Conservation (phyloP, 2,113 vertebrate genomes). For the Prionailurus viverrinus region DNA sequence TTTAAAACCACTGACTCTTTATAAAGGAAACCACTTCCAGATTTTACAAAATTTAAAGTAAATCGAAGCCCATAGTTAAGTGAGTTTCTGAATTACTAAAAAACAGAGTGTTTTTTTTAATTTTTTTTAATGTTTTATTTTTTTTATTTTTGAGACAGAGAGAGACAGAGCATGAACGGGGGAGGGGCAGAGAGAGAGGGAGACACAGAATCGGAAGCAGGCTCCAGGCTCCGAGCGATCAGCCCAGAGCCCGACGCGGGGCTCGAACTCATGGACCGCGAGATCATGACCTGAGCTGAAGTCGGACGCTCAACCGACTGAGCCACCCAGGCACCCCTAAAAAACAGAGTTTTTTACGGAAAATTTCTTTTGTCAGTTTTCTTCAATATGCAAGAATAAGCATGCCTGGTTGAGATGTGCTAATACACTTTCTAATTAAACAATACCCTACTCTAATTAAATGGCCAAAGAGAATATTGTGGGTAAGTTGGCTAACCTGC, state of each 20-base stretch:
- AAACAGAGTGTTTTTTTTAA: background rate
- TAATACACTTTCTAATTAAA: background rate
- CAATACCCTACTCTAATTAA: constrained; percentile 16
- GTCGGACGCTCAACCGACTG: no score
- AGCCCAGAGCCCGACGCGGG: no score
- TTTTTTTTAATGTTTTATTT: background rate
- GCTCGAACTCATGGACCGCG: no score
- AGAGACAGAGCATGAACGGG: no score
- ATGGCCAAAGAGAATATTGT: background rate
- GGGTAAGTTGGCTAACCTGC: background rate
- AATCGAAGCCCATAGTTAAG: background rate
- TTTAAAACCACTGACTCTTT: background rate
- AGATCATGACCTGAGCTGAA: no score
- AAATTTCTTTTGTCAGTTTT: constrained; percentile 7
- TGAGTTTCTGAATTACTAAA: constrained; percentile 49
- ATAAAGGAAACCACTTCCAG: background rate
- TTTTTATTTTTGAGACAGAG: no score
- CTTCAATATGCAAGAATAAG: background rate
- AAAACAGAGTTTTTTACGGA: background rate
- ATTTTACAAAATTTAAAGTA: background rate
- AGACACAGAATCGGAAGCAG: no score
- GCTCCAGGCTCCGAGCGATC: no score
- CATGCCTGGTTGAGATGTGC: background rate
- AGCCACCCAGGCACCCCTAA: no score
- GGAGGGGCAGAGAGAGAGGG: no score